phyloP scores from a whole-genome alignment of 2,888 invertebrate species.

The Nudaria mundana region DNA sequence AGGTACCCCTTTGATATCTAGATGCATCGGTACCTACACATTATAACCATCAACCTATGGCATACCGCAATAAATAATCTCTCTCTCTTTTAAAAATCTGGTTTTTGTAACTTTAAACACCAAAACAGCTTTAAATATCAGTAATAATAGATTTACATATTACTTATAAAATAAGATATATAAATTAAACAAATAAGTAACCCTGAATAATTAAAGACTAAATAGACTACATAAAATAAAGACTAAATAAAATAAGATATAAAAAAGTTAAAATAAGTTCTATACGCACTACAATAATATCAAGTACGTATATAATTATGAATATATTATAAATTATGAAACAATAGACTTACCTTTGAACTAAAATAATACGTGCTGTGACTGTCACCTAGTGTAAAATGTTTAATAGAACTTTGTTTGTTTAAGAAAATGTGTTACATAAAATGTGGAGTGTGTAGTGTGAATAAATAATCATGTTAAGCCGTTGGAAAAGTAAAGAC shows the following conservation, averaged over 20 bases:
- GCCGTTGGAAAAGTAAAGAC: slow-evolving; percentile 93
- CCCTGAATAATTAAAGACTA: too few relatives aligned
- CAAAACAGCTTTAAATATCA: slow-evolving; percentile 10
- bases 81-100: neutral
- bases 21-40: too few relatives aligned
- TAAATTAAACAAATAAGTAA: too few relatives aligned
- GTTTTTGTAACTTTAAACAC: neutral
- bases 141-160: too few relatives aligned
- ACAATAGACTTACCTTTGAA: too few relatives aligned
- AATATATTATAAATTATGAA: slow-evolving; percentile 17
- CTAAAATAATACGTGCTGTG: too few relatives aligned
- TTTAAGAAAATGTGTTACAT: slow-evolving; percentile 21
- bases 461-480: slow-evolving; percentile 82
- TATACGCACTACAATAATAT: slow-evolving; percentile 27
- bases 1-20: too few relatives aligned
- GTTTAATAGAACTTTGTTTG: slow-evolving; percentile 8
- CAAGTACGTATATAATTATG: slow-evolving; percentile 5
- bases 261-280: slow-evolving; percentile 24
- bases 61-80: neutral
- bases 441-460: slow-evolving; percentile 22
- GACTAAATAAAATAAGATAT: slow-evolving; percentile 2
- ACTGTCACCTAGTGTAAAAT: neutral
- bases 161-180: too few relatives aligned
- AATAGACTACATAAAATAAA: neutral
- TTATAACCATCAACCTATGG: neutral